Evolutionary conservation across 1,140 invertebrate genomes (phyloP), one percentile per base, ranked within the genome.

Genomic region (Heterodera schachtii): DNA sequence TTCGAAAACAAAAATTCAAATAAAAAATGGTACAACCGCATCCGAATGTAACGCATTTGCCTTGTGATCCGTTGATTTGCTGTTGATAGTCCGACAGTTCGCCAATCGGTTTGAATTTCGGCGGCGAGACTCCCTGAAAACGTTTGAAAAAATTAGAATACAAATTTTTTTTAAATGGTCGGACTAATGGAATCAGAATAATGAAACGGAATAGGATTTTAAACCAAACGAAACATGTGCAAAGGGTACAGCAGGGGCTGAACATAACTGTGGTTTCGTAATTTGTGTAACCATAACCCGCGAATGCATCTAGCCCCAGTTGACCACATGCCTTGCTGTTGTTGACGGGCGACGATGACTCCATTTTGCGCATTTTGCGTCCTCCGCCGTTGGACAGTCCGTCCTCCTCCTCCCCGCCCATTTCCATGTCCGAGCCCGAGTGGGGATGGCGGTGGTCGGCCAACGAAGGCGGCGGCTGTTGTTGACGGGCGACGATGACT

Each of bases 351-450:
- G 31, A 41, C 16, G 31, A 8, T 31, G 69, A 41, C 44, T 46
- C 69, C 6, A 13, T n/a, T 71, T 31, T 41, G n/a, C n/a, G n/a
- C 69, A 41, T 4, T 71, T 71, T 71, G 5, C 21, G 8, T 6
- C 1, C 11, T 9, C n/a, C n/a, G n/a, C 31, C 69, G 19, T 41
- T 43, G 5, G 69, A 7, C 69, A 16, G 3, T 19, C 31, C 81
- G 41, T 69, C 81, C n/a, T 83, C 44, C 69, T 82, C 81, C 11
- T 69, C 81, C 16, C 82, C 82, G 57, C 82, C 82, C 19, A 57
- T 64, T 47, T 83, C 82, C 83, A 83, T 78, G 67, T 83, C 82
- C 13, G 82, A 83, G 43, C 52, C 73, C 3, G 52, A 57, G 47
- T 44, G 21, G 6, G 16, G 21, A 5, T 71, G 67, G 43, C 69